A percentile compares a stretch with the other conserved stretches of the same genome.
Conservation (phyloP, 2,888 invertebrate genomes). For the Camptogramma bilineatum region DNA sequence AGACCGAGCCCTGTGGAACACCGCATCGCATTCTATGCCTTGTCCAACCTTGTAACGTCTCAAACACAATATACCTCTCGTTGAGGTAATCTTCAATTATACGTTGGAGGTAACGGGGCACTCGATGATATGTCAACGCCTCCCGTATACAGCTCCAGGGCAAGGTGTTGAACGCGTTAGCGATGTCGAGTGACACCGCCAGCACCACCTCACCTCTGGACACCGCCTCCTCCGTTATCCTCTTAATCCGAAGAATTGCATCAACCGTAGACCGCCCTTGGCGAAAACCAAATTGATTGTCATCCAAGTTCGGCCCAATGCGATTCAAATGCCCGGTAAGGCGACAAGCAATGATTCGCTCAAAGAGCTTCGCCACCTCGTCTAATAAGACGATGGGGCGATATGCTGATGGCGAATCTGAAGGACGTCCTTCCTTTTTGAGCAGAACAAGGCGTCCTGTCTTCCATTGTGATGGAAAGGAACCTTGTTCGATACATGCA, state of each 20-base stretch:
- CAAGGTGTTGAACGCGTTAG: not conserved
- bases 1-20: not conserved
- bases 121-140: not conserved
- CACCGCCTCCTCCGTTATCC: not conserved
- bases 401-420: not conserved
- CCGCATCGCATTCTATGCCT: not conserved
- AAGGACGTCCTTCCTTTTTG: not conserved
- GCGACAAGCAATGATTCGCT: not conserved
- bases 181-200: not conserved
- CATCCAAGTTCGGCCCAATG: not conserved
- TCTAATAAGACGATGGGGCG: not conserved
- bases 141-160: not conserved
- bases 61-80: not conserved
- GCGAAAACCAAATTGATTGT: not conserved
- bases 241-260: not conserved
- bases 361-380: not conserved
- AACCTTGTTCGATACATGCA: not conserved
- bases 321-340: not conserved
- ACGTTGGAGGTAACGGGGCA: not conserved
- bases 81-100: not conserved
- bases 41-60: not conserved
- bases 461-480: not conserved
- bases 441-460: not conserved
- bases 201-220: not conserved
- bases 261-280: not conserved